Evolutionary conservation across 1,140 invertebrate species (phyloP), one percentile per base, ranked within the genome.

Genomic region (Nephotettix cincticeps): DNA sequence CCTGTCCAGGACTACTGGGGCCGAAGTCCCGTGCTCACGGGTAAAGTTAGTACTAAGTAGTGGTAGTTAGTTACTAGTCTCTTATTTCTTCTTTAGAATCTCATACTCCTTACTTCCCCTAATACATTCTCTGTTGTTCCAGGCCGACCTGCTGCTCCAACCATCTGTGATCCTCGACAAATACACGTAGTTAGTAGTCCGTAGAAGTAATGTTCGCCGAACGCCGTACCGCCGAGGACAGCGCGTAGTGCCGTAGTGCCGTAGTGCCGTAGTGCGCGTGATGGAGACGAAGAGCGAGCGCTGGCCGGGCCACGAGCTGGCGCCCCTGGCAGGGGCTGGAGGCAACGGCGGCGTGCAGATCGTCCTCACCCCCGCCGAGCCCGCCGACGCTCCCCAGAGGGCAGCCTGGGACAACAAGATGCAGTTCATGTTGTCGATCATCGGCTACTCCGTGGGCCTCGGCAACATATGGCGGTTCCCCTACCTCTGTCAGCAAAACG

Each of bases 401-500:
- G 90, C 91, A 1, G 89, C 89, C 71, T 93, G 91, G 91, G 90
- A 75, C 65, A 75, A 76, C 68, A 76, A 96, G 79, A 87, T 93
- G 83, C 93, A 96, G 81, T 97, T 95, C 80, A 93, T 96, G 81
- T 86, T 97, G 72, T 66, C 91, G 73, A 93, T 95, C 80, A 94
- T 96, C 63, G 93, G 93, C 0, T 95, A 94, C 81, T 94, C 93
- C 43, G 93, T 96, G 4, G 94, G 94, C 0, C 86, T 97, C 23
- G 95, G 94, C 1, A 76, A 75, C 66, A 75, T 76, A 17, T 73
- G 73, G 96, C 87, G 95, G 76, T 98, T 98, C 84, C 95, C 95
- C 11, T 97, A 96, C 79, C 83, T 97, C 67, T 96, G 94, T 78
- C 95, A 97, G 83, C 92, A 95, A 80, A 97, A 98, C 82, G 95